Conservation (phyloP, 1,140 invertebrate species). For the Solen grandis region DNA sequence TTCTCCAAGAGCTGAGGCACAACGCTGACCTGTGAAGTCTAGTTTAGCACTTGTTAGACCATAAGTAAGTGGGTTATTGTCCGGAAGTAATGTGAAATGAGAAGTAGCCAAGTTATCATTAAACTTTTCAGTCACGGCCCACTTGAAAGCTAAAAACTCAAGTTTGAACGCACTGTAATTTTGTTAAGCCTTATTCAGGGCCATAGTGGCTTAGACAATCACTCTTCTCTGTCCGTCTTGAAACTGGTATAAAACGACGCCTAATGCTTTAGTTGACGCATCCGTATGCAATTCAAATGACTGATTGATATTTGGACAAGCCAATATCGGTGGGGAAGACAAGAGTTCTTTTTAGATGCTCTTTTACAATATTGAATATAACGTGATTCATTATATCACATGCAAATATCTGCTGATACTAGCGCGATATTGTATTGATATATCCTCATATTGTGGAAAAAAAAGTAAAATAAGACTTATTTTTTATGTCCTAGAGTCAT, state of each 20-base stretch:
- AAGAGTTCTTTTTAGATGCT: not conserved
- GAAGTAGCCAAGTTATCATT: not conserved
- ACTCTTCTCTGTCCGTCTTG: conserved; percentile 1
- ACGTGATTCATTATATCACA: too few relatives aligned
- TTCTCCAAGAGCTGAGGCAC: not conserved
- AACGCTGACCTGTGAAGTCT: not conserved
- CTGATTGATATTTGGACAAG: not conserved
- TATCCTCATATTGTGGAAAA: too few relatives aligned
- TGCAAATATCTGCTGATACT: too few relatives aligned
- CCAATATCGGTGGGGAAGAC: conserved; percentile 3
- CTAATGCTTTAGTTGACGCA: not conserved
- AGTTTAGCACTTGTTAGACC: not conserved
- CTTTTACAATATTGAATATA: too few relatives aligned
- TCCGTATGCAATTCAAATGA: not conserved
- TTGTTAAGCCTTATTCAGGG: not conserved
- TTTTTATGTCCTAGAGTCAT: too few relatives aligned
- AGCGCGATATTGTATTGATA: too few relatives aligned
- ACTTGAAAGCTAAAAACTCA: conserved; percentile 12
- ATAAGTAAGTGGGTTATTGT: conserved; percentile 1
- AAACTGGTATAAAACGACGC: not conserved
- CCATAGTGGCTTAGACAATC: conserved; percentile 11
- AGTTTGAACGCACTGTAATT: conserved; percentile 14
- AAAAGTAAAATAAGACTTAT: too few relatives aligned
- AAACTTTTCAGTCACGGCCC: conserved; percentile 8
- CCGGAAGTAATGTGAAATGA: not conserved